These are phyloP conservation scores for Xestia rhomboidea DNA, from an alignment of 2,888 invertebrate genomes.

Conservation along the genomic window DNA sequence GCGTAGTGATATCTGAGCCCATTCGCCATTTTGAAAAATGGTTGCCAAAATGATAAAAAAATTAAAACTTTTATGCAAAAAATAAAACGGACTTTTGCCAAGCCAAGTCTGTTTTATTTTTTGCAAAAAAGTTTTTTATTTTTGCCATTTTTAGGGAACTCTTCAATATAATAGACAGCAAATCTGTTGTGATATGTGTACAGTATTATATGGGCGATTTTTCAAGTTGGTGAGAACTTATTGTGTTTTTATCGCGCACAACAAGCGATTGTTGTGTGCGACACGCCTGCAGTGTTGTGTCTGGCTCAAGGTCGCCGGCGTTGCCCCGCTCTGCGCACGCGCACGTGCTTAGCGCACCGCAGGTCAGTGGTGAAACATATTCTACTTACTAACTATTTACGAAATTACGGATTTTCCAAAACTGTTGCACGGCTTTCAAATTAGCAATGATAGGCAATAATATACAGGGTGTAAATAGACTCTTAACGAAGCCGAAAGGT, in stretches of 20 bases:
- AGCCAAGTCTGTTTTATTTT: too few relatives aligned
- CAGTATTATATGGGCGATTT: neutral
- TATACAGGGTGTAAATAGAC: too few relatives aligned
- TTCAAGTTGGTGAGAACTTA: neutral
- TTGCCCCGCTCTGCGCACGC: conserved; percentile 10
- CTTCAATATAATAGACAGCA: too few relatives aligned
- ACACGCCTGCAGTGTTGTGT: neutral
- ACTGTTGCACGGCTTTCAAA: conserved; percentile 15
- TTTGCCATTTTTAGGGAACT: too few relatives aligned
- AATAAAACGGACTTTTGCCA: too few relatives aligned
- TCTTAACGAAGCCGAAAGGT: too few relatives aligned
- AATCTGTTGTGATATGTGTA: too few relatives aligned
- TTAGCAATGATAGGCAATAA: neutral
- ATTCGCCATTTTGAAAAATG: neutral
- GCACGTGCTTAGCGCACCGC: conserved; percentile 43
- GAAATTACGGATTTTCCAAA: conserved; percentile 56
- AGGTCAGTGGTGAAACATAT: conserved; percentile 43
- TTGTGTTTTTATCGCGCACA: conserved; percentile 2
- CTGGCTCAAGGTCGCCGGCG: conserved; percentile 42
- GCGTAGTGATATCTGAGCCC: neutral
- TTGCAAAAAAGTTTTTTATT: too few relatives aligned
- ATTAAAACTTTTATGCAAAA: too few relatives aligned
- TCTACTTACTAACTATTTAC: conserved; percentile 31
- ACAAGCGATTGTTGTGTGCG: conserved; percentile 10
- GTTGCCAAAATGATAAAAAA: neutral